A percentile compares a stretch with the other conserved stretches of the same genome.
Conservation (phyloP, 2,888 invertebrate species). For the Gymnoscelis rufifasciata region DNA sequence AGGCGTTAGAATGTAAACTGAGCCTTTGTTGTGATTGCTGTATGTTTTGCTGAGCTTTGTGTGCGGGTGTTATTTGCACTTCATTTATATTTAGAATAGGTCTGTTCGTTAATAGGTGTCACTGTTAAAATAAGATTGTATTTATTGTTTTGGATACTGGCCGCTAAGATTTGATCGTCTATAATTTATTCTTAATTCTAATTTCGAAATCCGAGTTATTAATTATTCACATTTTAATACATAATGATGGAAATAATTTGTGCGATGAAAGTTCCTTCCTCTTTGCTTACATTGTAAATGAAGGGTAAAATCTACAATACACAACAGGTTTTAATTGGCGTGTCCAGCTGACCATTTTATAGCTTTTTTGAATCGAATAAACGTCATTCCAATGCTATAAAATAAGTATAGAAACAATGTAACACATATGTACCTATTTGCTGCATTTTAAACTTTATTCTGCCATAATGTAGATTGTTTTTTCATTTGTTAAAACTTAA, state of each 20-base stretch:
- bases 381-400: conserved; percentile 23
- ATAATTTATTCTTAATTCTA: too few relatives aligned
- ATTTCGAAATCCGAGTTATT: too few relatives aligned
- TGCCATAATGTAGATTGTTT: not conserved
- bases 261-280: too few relatives aligned
- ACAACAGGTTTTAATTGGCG: conserved; percentile 19
- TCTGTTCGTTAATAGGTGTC: too few relatives aligned
- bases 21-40: conserved; percentile 71
- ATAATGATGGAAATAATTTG: too few relatives aligned
- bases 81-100: not conserved
- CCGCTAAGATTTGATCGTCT: too few relatives aligned
- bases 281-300: too few relatives aligned
- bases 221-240: too few relatives aligned
- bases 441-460: conserved; percentile 11
- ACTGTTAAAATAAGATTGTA: not conserved
- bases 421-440: conserved; percentile 5
- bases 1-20: conserved; percentile 75
- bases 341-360: conserved; percentile 14
- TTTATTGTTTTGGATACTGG: too few relatives aligned
- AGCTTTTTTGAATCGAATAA: conserved; percentile 16
- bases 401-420: conserved; percentile 20
- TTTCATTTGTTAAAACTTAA: too few relatives aligned
- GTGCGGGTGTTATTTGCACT: conserved; percentile 16
- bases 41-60: conserved; percentile 49
- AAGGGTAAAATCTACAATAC: not conserved